Conservation (phyloP, 2,888 invertebrate species). For the Aphrophora alni region DNA sequence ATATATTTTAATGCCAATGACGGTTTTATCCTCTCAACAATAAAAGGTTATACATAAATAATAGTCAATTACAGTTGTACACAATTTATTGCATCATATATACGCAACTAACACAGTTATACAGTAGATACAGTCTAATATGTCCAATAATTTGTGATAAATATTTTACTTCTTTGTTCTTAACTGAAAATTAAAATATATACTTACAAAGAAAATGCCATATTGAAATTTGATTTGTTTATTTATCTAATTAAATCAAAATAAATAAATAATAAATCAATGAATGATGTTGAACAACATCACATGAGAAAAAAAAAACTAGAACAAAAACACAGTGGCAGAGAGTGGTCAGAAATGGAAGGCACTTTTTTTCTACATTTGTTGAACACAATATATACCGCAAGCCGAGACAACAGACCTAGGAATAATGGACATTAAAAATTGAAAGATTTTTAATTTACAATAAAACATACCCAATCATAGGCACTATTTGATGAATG, state of each 20-base stretch:
- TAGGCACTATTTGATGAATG: conserved; percentile 50
- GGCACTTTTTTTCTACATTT: conserved; percentile 48
- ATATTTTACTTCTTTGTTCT: conserved; percentile 41
- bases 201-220: conserved; percentile 37
- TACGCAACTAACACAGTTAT: conserved; percentile 51
- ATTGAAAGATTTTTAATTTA: conserved; percentile 40
- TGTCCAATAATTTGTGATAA: conserved; percentile 48
- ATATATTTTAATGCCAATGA: too few species aligned
- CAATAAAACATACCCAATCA: conserved; percentile 45
- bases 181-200: conserved; percentile 29
- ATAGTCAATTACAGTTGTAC: conserved; percentile 27
- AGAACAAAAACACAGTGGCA: conserved; percentile 39
- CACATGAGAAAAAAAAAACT: conserved; percentile 28
- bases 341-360: conserved; percentile 50
- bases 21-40: too few species aligned
- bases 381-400: conserved; percentile 47
- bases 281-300: conserved; percentile 26
- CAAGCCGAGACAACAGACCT: conserved; percentile 33
- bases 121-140: conserved; percentile 49
- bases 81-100: conserved; percentile 50
- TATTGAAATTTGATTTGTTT: background rate
- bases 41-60: too few species aligned
- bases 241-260: background rate
- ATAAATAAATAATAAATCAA: conserved; percentile 27
- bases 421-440: conserved; percentile 43